Conservation (phyloP, 2,888 invertebrate species). For the Hypomecis atomaria region DNA sequence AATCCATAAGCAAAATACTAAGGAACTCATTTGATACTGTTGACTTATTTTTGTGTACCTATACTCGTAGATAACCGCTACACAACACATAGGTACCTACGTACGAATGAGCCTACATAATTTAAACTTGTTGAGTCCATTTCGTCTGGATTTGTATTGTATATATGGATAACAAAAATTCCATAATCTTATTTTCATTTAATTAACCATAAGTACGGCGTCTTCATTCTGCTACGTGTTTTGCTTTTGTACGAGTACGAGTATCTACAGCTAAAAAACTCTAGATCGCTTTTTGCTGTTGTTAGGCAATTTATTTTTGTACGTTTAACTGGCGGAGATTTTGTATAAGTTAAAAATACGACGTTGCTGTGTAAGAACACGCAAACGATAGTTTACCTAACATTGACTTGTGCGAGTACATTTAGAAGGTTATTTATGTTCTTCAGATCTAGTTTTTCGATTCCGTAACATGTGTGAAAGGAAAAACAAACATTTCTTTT, state of each 20-base stretch:
- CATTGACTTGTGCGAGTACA: conserved; percentile 18
- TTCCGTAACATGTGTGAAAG: conserved; percentile 2
- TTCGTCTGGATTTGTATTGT: conserved; percentile 14
- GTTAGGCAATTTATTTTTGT: conserved; percentile 37
- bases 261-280: conserved; percentile 31
- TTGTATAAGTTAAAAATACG: conserved; percentile 36
- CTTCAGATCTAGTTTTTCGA: conserved; percentile 14
- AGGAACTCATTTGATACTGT: background rate
- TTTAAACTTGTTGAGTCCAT: background rate
- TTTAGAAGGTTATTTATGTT: conserved; percentile 42
- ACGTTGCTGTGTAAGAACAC: conserved; percentile 27
- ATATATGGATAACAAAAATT: conserved; percentile 8
- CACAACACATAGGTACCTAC: background rate
- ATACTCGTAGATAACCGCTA: background rate
- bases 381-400: conserved; percentile 16
- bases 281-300: conserved; percentile 37
- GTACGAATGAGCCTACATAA: background rate
- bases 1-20: too few species aligned
- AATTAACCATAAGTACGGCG: background rate
- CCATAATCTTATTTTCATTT: conserved; percentile 20
- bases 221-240: conserved; percentile 9
- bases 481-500: conserved; percentile 7
- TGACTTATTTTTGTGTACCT: background rate
- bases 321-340: conserved; percentile 28
- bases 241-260: conserved; percentile 14